Evolutionary conservation across 1,140 invertebrate genomes (phyloP).

Genomic region (Zaprionus lachaisei): DNA sequence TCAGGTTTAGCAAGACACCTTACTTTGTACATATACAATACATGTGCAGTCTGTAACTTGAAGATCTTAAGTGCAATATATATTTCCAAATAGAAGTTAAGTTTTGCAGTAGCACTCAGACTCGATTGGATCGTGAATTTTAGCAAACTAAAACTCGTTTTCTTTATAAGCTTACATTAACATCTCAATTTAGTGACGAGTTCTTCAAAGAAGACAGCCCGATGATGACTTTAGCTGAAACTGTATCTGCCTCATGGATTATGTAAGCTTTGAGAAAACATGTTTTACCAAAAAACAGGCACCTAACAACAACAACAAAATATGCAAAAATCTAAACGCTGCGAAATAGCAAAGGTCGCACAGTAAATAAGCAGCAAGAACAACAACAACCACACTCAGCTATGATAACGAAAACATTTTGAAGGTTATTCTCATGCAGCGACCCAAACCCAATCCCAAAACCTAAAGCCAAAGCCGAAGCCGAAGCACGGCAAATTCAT

Average conservation of each 20-base stretch:
- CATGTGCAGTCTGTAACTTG: neutral
- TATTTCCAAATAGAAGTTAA: neutral
- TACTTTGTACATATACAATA: neutral
- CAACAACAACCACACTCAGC: conserved; percentile 17
- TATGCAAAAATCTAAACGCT: conserved; percentile 72
- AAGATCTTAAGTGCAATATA: neutral
- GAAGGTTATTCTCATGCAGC: conserved; percentile 81
- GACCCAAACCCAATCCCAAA: conserved; percentile 54
- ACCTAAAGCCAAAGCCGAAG: neutral
- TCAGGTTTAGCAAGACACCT: neutral
- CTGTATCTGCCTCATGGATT: conserved; percentile 42
- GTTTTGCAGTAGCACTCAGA: neutral
- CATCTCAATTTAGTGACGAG: conserved; percentile 43
- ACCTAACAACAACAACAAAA: conserved; percentile 31
- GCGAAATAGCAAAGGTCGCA: conserved; percentile 74
- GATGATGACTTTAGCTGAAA: conserved; percentile 25
- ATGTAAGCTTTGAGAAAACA: conserved; percentile 70
- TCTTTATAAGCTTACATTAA: conserved; percentile 19
- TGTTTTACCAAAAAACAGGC: conserved; percentile 44
- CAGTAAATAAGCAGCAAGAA: conserved; percentile 43
- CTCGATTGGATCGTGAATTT: neutral
- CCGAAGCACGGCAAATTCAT: conserved; percentile 48
- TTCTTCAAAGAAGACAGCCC: conserved; percentile 10
- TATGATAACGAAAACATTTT: conserved; percentile 49
- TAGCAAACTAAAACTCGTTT: conserved; percentile 4